Evolutionary conservation across 2,113 vertebrate species (phyloP).

Genomic region (Galemys pyrenaicus): DNA sequence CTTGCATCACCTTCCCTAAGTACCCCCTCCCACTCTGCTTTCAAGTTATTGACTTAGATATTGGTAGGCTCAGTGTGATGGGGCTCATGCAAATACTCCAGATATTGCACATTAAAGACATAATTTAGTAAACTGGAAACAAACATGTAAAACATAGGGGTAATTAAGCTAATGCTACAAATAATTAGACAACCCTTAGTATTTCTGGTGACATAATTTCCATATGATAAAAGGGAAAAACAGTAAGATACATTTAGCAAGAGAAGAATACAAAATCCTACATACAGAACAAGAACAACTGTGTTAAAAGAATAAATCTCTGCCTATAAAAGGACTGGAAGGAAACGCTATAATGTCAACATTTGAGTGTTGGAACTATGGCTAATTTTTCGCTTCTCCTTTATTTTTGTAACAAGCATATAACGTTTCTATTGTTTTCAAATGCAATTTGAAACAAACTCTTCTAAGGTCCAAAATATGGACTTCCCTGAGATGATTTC

Average conservation of each 20-base stretch:
- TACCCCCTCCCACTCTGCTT: background rate
- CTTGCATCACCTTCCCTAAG: background rate
- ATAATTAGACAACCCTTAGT: background rate
- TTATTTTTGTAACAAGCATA: constrained; percentile 24
- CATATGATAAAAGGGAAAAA: background rate
- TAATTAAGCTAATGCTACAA: background rate
- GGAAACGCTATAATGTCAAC: background rate
- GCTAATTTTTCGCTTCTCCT: constrained; percentile 13
- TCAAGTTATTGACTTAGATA: background rate
- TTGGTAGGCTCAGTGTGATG: background rate
- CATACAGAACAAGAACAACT: background rate
- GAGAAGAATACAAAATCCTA: background rate
- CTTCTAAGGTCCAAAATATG: background rate
- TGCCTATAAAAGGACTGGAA: background rate
- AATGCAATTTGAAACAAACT: constrained; percentile 44
- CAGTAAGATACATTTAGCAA: background rate
- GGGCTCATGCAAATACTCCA: background rate
- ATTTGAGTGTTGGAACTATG: background rate
- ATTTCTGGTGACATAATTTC: background rate
- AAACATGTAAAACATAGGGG: background rate
- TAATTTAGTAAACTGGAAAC: constrained; percentile 5
- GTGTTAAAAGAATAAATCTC: background rate
- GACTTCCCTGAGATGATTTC: constrained; percentile 24
- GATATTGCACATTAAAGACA: background rate
- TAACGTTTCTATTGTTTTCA: constrained; percentile 33